Evolutionary conservation across 2,888 invertebrate genomes (phyloP).

Genomic region (Dryadula phaetusa): DNA sequence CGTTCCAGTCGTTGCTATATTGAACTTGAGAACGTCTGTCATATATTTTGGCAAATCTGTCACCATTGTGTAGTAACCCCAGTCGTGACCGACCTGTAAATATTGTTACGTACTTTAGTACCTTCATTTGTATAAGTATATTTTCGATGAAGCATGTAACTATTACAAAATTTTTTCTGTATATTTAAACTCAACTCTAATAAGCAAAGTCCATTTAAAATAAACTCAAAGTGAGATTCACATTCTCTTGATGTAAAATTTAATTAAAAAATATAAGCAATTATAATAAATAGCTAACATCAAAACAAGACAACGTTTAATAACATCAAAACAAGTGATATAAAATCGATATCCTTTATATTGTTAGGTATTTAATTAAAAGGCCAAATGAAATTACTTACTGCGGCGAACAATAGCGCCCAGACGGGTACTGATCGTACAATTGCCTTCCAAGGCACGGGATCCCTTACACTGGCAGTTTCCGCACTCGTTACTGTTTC

Average conservation of each 20-base stretch:
- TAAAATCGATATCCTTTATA: background rate
- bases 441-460: slow-evolving; percentile 89
- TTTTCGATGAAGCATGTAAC: no score
- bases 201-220: no score
- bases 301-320: background rate
- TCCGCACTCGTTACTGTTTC: slow-evolving; percentile 86
- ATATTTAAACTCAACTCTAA: no score
- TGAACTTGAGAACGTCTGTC: slow-evolving; percentile 87
- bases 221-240: no score
- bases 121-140: no score
- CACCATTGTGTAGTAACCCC: slow-evolving; percentile 89
- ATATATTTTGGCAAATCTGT: slow-evolving; percentile 89
- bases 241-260: no score
- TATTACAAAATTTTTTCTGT: no score
- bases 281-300: background rate
- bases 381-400: slow-evolving; percentile 58
- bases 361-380: background rate
- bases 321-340: slow-evolving; percentile 3
- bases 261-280: no score
- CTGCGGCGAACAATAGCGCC: slow-evolving; percentile 89
- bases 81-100: slow-evolving; percentile 81
- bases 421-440: slow-evolving; percentile 88
- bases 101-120: no score
- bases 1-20: slow-evolving; percentile 86
- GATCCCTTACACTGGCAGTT: slow-evolving; percentile 78